Evolutionary conservation across 2,888 invertebrate genomes (phyloP).

Genomic region (Synanthedon myopaeformis): DNA sequence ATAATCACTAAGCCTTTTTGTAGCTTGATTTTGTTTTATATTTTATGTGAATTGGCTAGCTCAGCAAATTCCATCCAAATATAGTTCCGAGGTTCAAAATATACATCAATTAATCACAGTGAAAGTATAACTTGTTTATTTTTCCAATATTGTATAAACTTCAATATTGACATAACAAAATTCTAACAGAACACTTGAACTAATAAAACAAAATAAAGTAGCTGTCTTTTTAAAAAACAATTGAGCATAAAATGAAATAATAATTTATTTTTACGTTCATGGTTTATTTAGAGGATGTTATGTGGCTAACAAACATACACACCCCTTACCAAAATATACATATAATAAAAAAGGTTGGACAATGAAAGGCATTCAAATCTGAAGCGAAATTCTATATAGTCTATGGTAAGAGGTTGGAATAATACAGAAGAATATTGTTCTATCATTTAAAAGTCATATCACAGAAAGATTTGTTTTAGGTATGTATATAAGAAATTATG

Average conservation of each 20-base stretch:
- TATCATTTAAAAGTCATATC: conserved; percentile 46
- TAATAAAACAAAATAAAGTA: conserved; percentile 11
- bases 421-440: conserved; percentile 34
- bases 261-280: conserved; percentile 9
- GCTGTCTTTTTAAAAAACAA: conserved; percentile 11
- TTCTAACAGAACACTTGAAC: conserved; percentile 8
- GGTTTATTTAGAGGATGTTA: conserved; percentile 40
- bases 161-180: background rate
- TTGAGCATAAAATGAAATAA: conserved; percentile 20
- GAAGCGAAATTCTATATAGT: too few species aligned
- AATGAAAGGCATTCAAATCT: too few species aligned
- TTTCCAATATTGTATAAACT: background rate
- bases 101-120: too few species aligned
- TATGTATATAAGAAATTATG: conserved; percentile 8
- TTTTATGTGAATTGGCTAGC: too few species aligned
- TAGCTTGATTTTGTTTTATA: conserved; percentile 15
- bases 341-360: too few species aligned
- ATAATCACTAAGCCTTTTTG: conserved; percentile 53
- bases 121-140: too few species aligned
- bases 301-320: conserved; percentile 47
- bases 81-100: too few species aligned
- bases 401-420: background rate
- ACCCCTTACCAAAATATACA: background rate
- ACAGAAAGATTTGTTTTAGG: conserved; percentile 51
- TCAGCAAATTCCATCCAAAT: background rate